Evolutionary conservation across 2,113 vertebrate species (phyloP), one percentile per base, ranked within the genome.

Genomic region (Melospiza melodia): DNA sequence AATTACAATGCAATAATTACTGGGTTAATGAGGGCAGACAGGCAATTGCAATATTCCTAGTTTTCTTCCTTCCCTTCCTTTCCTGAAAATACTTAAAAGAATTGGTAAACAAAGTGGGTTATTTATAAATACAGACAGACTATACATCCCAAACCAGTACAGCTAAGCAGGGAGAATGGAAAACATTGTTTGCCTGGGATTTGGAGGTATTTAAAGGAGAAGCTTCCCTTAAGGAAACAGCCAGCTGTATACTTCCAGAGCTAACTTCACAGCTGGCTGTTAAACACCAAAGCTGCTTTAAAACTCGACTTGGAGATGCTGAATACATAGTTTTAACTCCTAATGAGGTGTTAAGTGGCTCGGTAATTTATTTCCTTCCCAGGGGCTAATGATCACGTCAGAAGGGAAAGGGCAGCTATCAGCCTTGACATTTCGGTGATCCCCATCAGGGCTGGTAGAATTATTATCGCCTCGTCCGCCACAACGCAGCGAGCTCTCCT

Each of bases 61-160:
- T 90, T 84, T 90, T 87, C 58, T 68, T 85, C 85, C 66, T 94
- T 91, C 83, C 59, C 59, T 83, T 95, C 59, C 59, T 83, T 95
- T 95, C 77, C 85, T 97, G 85, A 95, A 94, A 94, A 73, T 78
- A 84, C 66, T 90, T 89, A 54, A 74, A 94, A 79, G 72, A 95
- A 83, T 84, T 54, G 71, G 59, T 87, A 96, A 95, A 95, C 49
- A 91, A 82, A 94, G 23, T 46, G 62, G 9, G 37, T 44, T 96
- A 93, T 95, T 90, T 94, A 94, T 90, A 96, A 91, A 61, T 35
- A 74, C 59, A 58, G 80, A 14, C 8, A 79, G 55, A 28, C 31
- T 72, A 68, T 57, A 78, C 30, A 72, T 43, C 24, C 23, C 68
- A 55, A 78, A 65, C 16, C 49, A 48, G 55, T 76, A 63, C 20